These are phyloP conservation scores for Enteromius afrohamiltoni DNA, from an alignment of 2,797 vertebrate species.

Conservation along the genomic window DNA sequence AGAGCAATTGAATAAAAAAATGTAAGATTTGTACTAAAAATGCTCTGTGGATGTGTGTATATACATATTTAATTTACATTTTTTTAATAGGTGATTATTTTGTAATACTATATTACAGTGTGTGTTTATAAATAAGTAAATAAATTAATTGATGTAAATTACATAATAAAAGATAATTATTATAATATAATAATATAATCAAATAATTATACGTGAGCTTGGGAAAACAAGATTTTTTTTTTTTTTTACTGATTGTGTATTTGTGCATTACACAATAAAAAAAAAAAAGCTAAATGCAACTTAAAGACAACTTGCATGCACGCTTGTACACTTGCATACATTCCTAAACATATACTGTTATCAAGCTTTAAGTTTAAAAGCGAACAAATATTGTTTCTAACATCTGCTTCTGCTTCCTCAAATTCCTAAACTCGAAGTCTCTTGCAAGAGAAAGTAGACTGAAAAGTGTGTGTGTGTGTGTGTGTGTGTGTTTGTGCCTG, in stretches of 20 bases:
- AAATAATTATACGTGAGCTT: neutral
- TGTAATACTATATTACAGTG: neutral
- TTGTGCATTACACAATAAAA: neutral
- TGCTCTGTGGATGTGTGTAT: neutral
- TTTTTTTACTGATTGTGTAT: neutral
- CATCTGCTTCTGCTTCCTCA: constrained; percentile 19
- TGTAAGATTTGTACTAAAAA: neutral
- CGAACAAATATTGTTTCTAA: neutral
- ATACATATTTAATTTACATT: neutral
- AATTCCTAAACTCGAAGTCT: constrained; percentile 17
- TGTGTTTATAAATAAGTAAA: neutral
- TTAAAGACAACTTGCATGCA: neutral
- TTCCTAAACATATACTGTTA: neutral
- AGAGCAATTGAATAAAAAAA: neutral
- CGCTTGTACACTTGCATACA: neutral
- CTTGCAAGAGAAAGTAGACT: constrained; percentile 48
- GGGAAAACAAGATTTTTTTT: neutral
- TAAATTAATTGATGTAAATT: neutral
- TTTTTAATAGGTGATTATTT: neutral
- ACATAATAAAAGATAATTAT: neutral
- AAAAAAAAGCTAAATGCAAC: neutral
- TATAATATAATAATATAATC: too few relatives aligned
- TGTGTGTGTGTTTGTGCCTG: constrained; percentile 50
- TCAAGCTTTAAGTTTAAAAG: constrained; percentile 44
- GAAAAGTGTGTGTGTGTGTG: constrained; percentile 42